A percentile compares a stretch with the other conserved stretches of the same genome.
phyloP scores from a whole-genome alignment of 2,888 invertebrate species.

The Sesia apiformis region DNA sequence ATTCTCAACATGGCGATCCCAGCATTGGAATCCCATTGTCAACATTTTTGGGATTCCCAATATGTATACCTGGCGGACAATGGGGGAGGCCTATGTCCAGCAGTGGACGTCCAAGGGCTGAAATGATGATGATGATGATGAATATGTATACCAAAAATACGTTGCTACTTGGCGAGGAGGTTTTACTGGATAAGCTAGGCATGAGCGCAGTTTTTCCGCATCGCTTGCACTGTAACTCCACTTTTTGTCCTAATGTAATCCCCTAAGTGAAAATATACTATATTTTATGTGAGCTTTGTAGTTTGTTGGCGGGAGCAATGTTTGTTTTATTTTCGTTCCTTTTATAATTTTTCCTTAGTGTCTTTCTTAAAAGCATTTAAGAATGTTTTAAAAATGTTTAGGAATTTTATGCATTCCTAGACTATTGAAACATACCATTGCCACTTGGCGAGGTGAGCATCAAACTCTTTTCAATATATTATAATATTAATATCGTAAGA shows the following conservation, averaged over 20 bases:
- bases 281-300: constrained; percentile 5
- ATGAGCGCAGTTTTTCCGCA: background rate
- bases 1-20: background rate
- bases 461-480: no score
- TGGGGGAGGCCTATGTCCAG: no score
- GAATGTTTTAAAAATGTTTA: no score
- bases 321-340: background rate
- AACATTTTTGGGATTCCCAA: background rate
- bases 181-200: background rate
- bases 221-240: constrained; percentile 1
- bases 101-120: no score
- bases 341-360: background rate
- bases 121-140: no score
- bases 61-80: background rate
- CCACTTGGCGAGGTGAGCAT: no score
- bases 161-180: no score
- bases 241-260: constrained; percentile 8
- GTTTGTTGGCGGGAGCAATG: background rate
- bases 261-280: constrained; percentile 10
- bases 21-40: background rate
- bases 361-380: no score
- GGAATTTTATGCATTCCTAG: no score
- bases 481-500: no score
- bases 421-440: no score
- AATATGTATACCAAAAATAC: no score